These are phyloP conservation scores for Carlito syrichta DNA, from an alignment of 2,113 vertebrate genomes.

Conservation along the genomic window DNA sequence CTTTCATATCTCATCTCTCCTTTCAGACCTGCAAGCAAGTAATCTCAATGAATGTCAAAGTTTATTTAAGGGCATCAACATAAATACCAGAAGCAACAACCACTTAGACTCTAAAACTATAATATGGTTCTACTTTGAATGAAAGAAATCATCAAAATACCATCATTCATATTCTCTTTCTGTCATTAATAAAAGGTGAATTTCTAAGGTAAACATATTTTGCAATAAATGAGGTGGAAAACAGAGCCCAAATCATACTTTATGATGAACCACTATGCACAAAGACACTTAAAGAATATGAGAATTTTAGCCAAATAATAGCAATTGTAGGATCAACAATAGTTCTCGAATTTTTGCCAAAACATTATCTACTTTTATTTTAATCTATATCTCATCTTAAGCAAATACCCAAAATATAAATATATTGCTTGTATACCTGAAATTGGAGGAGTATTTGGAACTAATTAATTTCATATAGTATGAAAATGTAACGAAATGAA, in stretches of 20 bases:
- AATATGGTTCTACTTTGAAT: background rate
- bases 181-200: background rate
- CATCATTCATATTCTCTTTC: background rate
- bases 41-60: constrained; percentile 42
- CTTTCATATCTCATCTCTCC: background rate
- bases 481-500: background rate
- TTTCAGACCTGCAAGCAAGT: background rate
- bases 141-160: background rate
- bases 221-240: background rate
- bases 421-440: background rate
- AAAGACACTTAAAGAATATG: background rate
- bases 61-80: background rate
- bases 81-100: constrained; percentile 20
- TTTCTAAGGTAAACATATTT: background rate
- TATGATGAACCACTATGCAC: background rate
- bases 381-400: constrained; percentile 5
- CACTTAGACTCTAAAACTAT: background rate
- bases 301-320: background rate
- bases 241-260: background rate
- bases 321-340: background rate
- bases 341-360: background rate
- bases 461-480: background rate
- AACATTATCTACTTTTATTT: background rate
- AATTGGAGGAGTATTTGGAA: background rate
- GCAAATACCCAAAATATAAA: background rate